Evolutionary conservation across 2,797 vertebrate genomes (phyloP).

Genomic region (Poecilia velifera): DNA sequence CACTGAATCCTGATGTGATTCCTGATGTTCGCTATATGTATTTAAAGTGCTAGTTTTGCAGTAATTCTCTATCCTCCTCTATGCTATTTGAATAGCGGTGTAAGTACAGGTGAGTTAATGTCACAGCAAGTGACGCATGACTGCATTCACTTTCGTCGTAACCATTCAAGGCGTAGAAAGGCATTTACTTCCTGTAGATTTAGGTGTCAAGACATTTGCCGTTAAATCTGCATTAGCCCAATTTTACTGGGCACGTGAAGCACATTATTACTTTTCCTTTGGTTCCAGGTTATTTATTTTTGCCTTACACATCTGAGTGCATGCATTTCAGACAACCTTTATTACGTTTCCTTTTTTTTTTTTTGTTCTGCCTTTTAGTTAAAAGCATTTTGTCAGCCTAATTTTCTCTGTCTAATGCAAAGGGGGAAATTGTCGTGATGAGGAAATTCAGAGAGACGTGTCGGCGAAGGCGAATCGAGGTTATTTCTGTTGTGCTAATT

Average conservation of each 20-base stretch:
- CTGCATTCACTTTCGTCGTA: conserved; percentile 28
- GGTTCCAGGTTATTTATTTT: neutral
- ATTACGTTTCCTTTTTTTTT: neutral
- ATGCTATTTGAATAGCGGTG: neutral
- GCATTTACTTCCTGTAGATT: conserved; percentile 20
- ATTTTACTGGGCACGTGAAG: conserved; percentile 20
- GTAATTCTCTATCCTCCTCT: neutral
- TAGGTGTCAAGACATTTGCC: neutral
- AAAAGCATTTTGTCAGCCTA: conserved; percentile 21
- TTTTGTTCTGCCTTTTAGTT: conserved; percentile 11
- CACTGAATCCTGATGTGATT: conserved; percentile 8
- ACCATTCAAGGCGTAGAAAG: conserved; percentile 66
- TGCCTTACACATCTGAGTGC: neutral
- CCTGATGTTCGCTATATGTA: conserved; percentile 5
- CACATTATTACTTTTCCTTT: conserved; percentile 1
- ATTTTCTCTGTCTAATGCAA: neutral
- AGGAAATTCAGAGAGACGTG: conserved; percentile 6
- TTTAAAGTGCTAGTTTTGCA: neutral
- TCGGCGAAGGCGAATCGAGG: neutral
- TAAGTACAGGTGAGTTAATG: conserved; percentile 6
- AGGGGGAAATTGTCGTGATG: conserved; percentile 1
- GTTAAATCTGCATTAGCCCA: neutral
- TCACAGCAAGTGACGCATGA: conserved; percentile 16
- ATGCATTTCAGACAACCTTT: neutral
- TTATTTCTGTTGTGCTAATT: neutral